phyloP scores from a whole-genome alignment of 1,140 invertebrate species.

The Cepaea nemoralis region DNA sequence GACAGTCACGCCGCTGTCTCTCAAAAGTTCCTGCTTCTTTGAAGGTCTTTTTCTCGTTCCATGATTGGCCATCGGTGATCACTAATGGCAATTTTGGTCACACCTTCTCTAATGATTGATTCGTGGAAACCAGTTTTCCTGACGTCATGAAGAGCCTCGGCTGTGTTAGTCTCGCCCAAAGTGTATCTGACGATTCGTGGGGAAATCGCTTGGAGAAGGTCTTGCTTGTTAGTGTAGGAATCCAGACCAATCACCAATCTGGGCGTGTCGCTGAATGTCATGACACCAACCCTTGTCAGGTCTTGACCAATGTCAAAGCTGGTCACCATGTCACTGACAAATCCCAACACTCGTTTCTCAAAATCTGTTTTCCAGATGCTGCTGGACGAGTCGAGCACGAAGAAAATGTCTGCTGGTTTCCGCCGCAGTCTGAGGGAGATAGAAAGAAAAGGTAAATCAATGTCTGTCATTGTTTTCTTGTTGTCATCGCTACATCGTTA shows the following conservation, averaged over 20 bases:
- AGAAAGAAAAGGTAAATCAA: no score
- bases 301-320: constrained; percentile 48
- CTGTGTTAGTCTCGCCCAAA: constrained; percentile 46
- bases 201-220: constrained; percentile 43
- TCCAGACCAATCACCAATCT: constrained; percentile 45
- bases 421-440: constrained; percentile 51
- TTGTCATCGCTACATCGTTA: no score
- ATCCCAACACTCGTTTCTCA: constrained; percentile 48
- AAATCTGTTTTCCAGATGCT: constrained; percentile 58
- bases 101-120: constrained; percentile 37
- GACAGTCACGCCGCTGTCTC: constrained; percentile 56
- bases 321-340: constrained; percentile 52
- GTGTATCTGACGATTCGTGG: constrained; percentile 37
- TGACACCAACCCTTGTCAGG: constrained; percentile 51
- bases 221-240: constrained; percentile 37
- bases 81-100: constrained; percentile 58
- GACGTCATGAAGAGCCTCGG: constrained; percentile 43
- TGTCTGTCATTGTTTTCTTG: no score
- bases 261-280: constrained; percentile 49
- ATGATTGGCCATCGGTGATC: constrained; percentile 63
- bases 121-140: constrained; percentile 32
- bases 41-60: constrained; percentile 50
- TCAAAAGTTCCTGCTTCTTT: constrained; percentile 48
- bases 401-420: constrained; percentile 61
- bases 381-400: constrained; percentile 58